Evolutionary conservation across 2,888 invertebrate species (phyloP).

Genomic region (Sarcophaga caerulescens): DNA sequence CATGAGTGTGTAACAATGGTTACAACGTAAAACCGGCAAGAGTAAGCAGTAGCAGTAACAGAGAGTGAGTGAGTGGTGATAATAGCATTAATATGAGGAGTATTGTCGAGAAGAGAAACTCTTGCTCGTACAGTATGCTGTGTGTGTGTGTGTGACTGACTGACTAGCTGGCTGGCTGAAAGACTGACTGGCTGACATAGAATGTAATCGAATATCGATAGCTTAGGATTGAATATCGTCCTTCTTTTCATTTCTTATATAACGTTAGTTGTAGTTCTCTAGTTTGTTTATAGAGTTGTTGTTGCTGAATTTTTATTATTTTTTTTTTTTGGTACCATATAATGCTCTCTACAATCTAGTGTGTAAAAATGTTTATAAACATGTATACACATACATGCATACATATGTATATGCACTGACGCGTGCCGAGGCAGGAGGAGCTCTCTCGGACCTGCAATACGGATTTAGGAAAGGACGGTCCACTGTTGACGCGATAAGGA

Average conservation of each 20-base stretch:
- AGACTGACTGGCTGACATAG: conserved; percentile 66
- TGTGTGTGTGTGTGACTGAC: background rate
- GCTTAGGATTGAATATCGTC: conserved; percentile 80
- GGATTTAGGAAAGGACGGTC: too few relatives aligned
- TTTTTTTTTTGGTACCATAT: background rate
- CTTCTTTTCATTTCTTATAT: conserved; percentile 76
- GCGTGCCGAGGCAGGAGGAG: too few relatives aligned
- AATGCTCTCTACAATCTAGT: conserved; percentile 1
- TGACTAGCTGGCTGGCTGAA: background rate
- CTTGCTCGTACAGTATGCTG: too few relatives aligned
- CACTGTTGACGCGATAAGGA: too few relatives aligned
- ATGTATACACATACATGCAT: background rate
- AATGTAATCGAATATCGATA: conserved; percentile 81
- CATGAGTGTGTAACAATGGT: too few relatives aligned
- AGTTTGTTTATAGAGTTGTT: background rate
- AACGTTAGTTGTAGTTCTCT: conserved; percentile 56
- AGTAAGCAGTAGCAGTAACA: too few relatives aligned
- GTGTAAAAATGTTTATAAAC: background rate
- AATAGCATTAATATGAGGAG: too few relatives aligned
- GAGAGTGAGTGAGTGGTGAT: too few relatives aligned
- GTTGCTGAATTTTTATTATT: conserved; percentile 21
- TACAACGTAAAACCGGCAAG: too few relatives aligned
- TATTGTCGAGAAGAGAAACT: background rate
- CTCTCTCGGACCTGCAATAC: too few relatives aligned
- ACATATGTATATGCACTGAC: too few relatives aligned